Conservation (phyloP, 2,113 vertebrate genomes). For the Thamnaconus septentrionalis region DNA sequence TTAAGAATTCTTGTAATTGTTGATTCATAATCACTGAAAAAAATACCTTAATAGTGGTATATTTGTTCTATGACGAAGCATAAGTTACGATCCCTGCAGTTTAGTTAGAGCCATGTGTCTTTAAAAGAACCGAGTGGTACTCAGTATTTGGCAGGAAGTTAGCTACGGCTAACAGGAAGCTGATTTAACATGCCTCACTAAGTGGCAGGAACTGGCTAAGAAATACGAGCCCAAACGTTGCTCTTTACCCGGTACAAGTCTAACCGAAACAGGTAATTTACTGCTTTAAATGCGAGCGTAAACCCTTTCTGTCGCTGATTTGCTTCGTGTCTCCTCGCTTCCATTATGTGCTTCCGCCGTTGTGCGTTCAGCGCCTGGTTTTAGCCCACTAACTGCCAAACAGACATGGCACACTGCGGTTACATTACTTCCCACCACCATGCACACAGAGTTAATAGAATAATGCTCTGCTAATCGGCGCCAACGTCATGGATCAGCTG, state of each 20-base stretch:
- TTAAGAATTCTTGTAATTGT: background rate
- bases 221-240: conserved; percentile 11
- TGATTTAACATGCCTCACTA: conserved; percentile 38
- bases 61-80: too few species aligned
- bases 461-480: background rate
- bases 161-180: conserved; percentile 50
- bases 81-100: too few species aligned
- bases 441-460: background rate
- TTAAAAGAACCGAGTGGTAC: conserved; percentile 40
- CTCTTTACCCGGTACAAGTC: background rate
- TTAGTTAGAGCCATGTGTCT: conserved; percentile 11
- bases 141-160: conserved; percentile 70
- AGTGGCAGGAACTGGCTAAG: conserved; percentile 50
- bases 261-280: conserved; percentile 40
- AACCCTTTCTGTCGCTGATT: background rate
- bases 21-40: background rate
- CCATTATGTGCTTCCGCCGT: background rate
- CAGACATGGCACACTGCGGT: conserved; percentile 48
- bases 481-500: too few species aligned
- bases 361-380: conserved; percentile 17
- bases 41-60: too few species aligned
- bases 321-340: background rate
- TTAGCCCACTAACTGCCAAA: background rate
- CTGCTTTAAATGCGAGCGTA: fast-evolving
- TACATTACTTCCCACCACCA: conserved; percentile 16